Conservation (phyloP, 1,140 invertebrate genomes). For the Nylanderia fulva region DNA sequence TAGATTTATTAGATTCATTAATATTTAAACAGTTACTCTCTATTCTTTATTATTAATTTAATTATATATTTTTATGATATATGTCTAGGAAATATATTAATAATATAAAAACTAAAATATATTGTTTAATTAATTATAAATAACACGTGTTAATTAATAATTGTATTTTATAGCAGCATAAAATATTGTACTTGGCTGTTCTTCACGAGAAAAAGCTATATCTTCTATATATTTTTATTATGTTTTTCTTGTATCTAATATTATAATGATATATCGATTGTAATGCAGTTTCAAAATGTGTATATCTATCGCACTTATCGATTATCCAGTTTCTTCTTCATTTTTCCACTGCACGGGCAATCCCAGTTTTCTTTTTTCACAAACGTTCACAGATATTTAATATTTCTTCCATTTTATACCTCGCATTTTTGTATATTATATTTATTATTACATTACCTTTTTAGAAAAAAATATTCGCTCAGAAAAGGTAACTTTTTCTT, state of each 20-base stretch:
- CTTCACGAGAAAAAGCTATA: neutral
- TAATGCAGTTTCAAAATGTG: no score
- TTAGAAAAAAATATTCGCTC: no score
- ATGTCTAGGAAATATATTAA: neutral
- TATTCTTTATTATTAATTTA: no score
- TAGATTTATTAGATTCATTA: no score
- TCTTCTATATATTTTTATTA: neutral
- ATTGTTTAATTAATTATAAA: neutral
- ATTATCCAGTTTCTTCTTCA: no score
- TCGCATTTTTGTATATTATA: neutral
- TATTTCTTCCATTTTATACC: neutral
- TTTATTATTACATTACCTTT: neutral
- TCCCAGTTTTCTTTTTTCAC: no score
- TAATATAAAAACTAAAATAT: no score
- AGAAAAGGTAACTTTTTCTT: neutral
- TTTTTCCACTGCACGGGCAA: no score
- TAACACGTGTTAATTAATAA: neutral
- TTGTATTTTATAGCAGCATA: neutral
- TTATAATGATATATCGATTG: no score
- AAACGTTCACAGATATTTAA: neutral
- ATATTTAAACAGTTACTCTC: no score
- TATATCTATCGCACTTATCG: no score
- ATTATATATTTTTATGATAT: neutral
- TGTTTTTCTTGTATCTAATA: no score
- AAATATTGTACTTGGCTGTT: neutral